Evolutionary conservation across 2,888 invertebrate species (phyloP).

Genomic region (Zhengitettix transpicula): DNA sequence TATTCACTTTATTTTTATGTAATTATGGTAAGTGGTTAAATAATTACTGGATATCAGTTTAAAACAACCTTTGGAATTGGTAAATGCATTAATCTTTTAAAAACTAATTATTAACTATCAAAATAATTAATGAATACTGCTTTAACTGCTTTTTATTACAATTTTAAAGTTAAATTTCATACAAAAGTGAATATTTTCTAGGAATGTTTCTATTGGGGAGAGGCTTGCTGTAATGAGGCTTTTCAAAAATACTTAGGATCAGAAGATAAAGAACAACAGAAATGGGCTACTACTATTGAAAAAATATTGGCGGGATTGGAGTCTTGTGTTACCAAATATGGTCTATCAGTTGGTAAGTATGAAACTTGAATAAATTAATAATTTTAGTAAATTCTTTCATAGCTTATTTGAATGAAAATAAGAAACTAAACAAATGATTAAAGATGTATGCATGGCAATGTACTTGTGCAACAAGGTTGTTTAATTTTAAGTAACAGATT

Average conservation of each 20-base stretch:
- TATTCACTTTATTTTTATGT: too few species aligned
- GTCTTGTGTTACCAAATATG: constrained; percentile 33
- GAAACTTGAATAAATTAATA: too few species aligned
- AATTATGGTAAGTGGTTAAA: too few species aligned
- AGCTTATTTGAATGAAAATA: too few species aligned
- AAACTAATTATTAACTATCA: background rate
- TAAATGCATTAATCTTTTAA: too few species aligned
- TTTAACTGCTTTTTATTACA: background rate
- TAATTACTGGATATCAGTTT: too few species aligned
- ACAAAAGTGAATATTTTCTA: constrained; percentile 20
- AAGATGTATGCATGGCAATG: too few species aligned
- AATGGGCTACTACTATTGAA: constrained; percentile 32
- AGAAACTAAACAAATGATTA: too few species aligned
- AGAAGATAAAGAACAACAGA: constrained; percentile 25
- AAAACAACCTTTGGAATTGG: too few species aligned
- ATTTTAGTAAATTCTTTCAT: too few species aligned
- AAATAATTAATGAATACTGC: background rate
- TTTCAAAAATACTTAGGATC: constrained; percentile 34
- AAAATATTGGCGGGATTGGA: constrained; percentile 22
- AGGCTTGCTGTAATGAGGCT: constrained; percentile 58
- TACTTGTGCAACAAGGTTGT: too few species aligned
- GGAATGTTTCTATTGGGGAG: constrained; percentile 60
- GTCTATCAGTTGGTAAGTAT: constrained; percentile 29
- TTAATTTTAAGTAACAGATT: too few species aligned
- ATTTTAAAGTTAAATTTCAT: background rate